phyloP scores from a whole-genome alignment of 2,113 vertebrate genomes.

The Piprites chloris region DNA sequence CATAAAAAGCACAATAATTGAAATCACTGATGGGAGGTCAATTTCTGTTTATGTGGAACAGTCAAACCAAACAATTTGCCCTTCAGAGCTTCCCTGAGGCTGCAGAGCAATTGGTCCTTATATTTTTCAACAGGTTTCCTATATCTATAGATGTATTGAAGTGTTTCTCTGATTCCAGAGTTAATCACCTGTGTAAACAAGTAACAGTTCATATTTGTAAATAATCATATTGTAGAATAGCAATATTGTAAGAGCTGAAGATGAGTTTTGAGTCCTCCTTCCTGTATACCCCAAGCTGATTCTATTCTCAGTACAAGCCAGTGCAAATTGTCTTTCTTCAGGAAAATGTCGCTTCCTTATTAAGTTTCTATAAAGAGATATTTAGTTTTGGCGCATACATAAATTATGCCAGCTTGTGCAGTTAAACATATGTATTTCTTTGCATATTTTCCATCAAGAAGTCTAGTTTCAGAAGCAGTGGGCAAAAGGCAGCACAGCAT shows the following conservation, averaged over 20 bases:
- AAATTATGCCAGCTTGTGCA: background rate
- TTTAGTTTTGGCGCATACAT: background rate
- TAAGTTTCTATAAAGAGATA: background rate
- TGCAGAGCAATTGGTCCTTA: background rate
- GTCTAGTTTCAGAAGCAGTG: background rate
- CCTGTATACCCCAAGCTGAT: background rate
- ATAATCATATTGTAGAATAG: background rate
- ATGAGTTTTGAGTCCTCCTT: background rate
- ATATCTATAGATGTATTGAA: background rate
- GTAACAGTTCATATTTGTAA: background rate
- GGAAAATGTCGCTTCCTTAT: background rate
- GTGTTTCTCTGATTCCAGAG: background rate
- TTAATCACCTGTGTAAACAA: background rate
- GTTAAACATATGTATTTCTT: background rate
- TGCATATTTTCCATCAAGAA: background rate
- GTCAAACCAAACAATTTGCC: background rate
- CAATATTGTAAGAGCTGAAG: background rate
- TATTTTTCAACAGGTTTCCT: background rate
- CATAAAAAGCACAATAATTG: background rate
- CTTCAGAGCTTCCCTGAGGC: background rate
- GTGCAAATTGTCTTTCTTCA: background rate
- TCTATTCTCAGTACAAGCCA: background rate
- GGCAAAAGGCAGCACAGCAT: background rate
- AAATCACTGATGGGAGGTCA: background rate
- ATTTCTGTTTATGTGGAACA: background rate